Percentiles rank a stretch among this genome's conserved stretches.
Conservation (phyloP, 2,113 vertebrate species). For the Acinonyx jubatus region DNA sequence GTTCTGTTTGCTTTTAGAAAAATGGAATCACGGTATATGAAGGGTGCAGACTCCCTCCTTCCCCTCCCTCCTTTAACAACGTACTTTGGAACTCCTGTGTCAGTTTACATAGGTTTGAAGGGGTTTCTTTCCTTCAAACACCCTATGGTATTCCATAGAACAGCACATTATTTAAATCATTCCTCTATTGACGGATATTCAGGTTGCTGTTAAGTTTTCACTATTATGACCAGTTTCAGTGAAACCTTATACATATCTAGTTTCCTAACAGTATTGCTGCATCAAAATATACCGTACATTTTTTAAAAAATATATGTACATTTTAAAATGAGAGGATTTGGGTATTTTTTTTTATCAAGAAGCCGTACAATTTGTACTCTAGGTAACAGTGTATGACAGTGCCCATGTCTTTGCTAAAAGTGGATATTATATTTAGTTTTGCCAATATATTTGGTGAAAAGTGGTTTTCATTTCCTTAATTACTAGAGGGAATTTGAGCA, state of each 20-base stretch:
- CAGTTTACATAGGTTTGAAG: neutral
- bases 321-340: constrained; percentile 11
- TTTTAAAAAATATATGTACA: neutral
- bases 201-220: constrained; percentile 30
- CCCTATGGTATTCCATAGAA: neutral
- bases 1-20: constrained; percentile 26
- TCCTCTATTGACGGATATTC: neutral
- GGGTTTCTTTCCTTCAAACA: neutral
- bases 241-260: neutral
- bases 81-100: neutral
- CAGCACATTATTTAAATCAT: neutral
- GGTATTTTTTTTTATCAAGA: constrained; percentile 41
- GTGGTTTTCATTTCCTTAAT: neutral
- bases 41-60: neutral
- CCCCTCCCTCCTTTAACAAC: neutral
- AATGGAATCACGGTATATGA: neutral
- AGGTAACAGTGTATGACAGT: neutral
- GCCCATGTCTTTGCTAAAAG: neutral
- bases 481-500: neutral
- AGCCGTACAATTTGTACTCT: neutral
- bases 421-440: neutral
- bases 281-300: neutral
- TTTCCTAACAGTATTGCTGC: constrained; percentile 8
- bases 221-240: neutral
- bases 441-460: neutral